phyloP scores from a whole-genome alignment of 2,888 invertebrate genomes.

The Parapristionchus giblindavisi region DNA sequence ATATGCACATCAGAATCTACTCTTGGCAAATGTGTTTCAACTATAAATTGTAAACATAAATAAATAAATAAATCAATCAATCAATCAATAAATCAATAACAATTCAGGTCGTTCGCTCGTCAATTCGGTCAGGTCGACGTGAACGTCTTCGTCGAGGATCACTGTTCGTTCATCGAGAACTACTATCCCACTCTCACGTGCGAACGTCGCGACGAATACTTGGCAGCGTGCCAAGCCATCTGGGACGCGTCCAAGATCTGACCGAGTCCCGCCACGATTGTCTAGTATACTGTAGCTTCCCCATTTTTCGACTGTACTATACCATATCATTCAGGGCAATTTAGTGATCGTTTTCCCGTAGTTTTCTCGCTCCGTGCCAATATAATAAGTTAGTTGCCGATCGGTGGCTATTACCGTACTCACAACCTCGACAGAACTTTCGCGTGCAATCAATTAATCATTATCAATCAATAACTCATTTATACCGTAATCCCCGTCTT shows the following conservation, averaged over 20 bases:
- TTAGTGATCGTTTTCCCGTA: background rate
- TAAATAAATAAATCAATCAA: background rate
- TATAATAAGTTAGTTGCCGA: constrained; percentile 31
- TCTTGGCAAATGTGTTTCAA: too few relatives aligned
- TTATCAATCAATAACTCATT: background rate
- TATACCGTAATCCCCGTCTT: background rate
- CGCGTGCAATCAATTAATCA: constrained; percentile 14
- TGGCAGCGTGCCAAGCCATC: constrained; percentile 9
- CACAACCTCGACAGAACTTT: too few relatives aligned
- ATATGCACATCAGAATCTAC: too few relatives aligned
- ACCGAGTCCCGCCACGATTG: background rate
- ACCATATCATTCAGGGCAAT: constrained; percentile 15
- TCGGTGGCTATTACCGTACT: too few relatives aligned
- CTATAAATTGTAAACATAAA: background rate
- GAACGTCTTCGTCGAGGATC: constrained; percentile 29
- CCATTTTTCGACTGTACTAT: background rate
- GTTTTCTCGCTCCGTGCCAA: background rate
- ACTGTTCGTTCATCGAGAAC: constrained; percentile 41
- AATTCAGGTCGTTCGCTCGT: constrained; percentile 37
- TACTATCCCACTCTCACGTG: constrained; percentile 39
- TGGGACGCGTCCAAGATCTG: constrained; percentile 26
- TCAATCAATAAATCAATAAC: background rate
- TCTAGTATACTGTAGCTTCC: background rate
- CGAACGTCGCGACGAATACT: constrained; percentile 28
- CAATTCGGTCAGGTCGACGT: constrained; percentile 37